Conservation (phyloP, 1,140 invertebrate species). For the Propsilocerus akamusi region DNA sequence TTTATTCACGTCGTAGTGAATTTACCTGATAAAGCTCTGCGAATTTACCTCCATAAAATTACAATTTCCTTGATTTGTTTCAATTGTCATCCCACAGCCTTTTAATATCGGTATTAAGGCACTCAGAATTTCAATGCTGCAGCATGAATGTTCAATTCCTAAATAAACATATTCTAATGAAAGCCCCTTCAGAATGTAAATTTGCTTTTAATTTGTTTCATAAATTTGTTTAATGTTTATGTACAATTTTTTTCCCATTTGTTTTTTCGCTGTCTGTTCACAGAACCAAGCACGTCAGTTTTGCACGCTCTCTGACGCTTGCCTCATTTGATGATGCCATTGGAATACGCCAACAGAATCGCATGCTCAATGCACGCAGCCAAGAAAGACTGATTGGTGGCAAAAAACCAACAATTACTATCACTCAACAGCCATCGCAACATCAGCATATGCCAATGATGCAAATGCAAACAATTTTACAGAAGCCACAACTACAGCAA, state of each 20-base stretch:
- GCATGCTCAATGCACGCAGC: constrained; percentile 32
- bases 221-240: no score
- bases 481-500: neutral
- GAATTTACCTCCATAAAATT: no score
- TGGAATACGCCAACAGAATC: constrained; percentile 26
- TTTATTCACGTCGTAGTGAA: no score
- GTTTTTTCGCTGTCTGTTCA: constrained; percentile 8
- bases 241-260: constrained; percentile 9
- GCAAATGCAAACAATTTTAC: constrained; percentile 5
- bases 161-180: no score
- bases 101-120: no score
- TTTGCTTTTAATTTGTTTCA: no score
- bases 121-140: no score
- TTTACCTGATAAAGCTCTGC: no score
- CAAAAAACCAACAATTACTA: constrained; percentile 28
- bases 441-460: constrained; percentile 9
- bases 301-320: constrained; percentile 65
- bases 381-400: constrained; percentile 49
- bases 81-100: no score
- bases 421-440: constrained; percentile 6
- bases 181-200: no score
- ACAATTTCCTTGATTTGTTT: no score
- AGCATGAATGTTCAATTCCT: no score
- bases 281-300: constrained; percentile 77
- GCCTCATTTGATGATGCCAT: constrained; percentile 57